Conservation (phyloP, 2,888 invertebrate genomes). For the Argyra leucocephala region DNA sequence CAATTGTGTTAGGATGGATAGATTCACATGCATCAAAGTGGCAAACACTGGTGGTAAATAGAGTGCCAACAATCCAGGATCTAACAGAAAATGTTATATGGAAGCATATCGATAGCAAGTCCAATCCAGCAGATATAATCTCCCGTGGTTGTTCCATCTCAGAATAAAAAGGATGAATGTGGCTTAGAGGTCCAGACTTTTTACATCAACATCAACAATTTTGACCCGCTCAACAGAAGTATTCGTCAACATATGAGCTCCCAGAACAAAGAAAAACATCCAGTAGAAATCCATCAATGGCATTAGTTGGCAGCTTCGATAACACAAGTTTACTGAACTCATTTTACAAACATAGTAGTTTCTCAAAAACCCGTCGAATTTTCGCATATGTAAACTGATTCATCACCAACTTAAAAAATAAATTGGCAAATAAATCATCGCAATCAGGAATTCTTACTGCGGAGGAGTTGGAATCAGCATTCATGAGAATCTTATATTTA, state of each 20-base stretch:
- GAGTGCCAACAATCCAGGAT: constrained; percentile 29
- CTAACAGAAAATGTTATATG: constrained; percentile 24
- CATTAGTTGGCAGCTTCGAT: constrained; percentile 15
- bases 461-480: constrained; percentile 13
- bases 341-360: too few relatives aligned
- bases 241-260: not conserved
- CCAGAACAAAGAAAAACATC: constrained; percentile 9
- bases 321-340: constrained; percentile 3
- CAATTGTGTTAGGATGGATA: constrained; percentile 22
- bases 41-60: constrained; percentile 27
- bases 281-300: constrained; percentile 9
- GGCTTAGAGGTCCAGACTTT: constrained; percentile 14
- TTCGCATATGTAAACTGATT: too few relatives aligned
- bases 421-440: not conserved
- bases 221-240: constrained; percentile 13
- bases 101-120: constrained; percentile 27
- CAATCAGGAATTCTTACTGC: constrained; percentile 8
- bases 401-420: too few relatives aligned
- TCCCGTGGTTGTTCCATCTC: constrained; percentile 31
- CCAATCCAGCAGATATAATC: constrained; percentile 32
- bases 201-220: not conserved
- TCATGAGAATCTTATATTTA: constrained; percentile 14
- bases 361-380: too few relatives aligned
- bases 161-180: constrained; percentile 4
- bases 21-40: constrained; percentile 14